phyloP scores from a whole-genome alignment of 2,113 vertebrate species.

The Chrysochloris asiatica region DNA sequence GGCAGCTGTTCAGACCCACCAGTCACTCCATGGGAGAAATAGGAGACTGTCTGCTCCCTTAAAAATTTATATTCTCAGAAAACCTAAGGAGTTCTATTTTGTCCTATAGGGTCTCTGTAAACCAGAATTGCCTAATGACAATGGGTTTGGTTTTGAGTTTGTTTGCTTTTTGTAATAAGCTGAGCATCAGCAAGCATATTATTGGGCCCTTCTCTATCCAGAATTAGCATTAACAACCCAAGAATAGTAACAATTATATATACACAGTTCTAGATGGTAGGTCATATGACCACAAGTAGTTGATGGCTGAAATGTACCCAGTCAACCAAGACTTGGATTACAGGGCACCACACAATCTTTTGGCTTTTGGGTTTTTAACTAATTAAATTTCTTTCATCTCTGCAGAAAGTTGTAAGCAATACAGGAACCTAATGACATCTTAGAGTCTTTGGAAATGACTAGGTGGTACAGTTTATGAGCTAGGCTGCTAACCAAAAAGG shows the following conservation, averaged over 20 bases:
- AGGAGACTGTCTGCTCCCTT: too few relatives aligned
- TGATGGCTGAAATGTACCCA: neutral
- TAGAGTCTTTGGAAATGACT: neutral
- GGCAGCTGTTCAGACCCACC: too few relatives aligned
- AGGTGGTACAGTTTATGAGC: neutral
- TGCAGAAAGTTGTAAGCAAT: neutral
- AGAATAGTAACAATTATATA: neutral
- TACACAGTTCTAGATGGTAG: fast-evolving
- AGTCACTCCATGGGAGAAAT: too few relatives aligned
- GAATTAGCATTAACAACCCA: neutral
- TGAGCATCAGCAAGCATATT: fast-evolving
- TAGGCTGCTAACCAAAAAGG: neutral
- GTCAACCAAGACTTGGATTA: neutral
- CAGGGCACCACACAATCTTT: neutral
- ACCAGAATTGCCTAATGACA: too few relatives aligned
- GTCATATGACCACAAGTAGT: fast-evolving
- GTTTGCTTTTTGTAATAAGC: neutral
- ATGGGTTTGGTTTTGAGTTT: too few relatives aligned
- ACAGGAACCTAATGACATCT: neutral
- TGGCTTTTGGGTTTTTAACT: neutral
- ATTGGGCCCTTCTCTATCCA: neutral
- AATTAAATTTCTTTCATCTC: neutral
- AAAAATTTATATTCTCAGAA: too few relatives aligned
- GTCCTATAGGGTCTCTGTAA: too few relatives aligned
- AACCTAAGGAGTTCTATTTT: too few relatives aligned